A percentile compares a stretch with the other conserved stretches of the same genome.
Evolutionary conservation across 2,797 vertebrate species (phyloP).

Genomic region (Helostoma temminkii): DNA sequence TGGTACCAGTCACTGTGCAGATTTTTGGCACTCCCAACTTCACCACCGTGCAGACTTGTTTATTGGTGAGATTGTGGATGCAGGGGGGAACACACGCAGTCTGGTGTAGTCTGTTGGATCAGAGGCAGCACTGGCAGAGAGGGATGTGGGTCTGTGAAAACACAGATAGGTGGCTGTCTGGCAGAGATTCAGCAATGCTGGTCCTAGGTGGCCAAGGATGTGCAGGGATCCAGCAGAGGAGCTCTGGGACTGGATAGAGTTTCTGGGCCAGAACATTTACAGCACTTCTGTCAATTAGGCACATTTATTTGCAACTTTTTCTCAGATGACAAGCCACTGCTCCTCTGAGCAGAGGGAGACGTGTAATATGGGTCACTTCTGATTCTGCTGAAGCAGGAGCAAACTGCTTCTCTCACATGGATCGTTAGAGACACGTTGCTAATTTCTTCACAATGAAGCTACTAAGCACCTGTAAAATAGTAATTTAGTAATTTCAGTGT

Average conservation of each 20-base stretch:
- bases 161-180: conserved; percentile 18
- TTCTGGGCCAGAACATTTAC: conserved; percentile 65
- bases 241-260: conserved; percentile 48
- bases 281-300: conserved; percentile 67
- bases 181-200: conserved; percentile 33
- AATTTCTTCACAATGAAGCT: no score
- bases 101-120: conserved; percentile 31
- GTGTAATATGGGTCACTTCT: conserved; percentile 55
- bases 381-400: conserved; percentile 42
- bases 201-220: conserved; percentile 19
- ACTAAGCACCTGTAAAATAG: no score
- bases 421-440: not conserved
- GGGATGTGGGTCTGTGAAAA: conserved; percentile 10
- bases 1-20: not conserved
- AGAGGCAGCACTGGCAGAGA: conserved; percentile 30
- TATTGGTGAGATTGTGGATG: conserved; percentile 20
- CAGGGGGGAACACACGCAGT: not conserved
- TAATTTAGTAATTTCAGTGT: no score
- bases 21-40: not conserved
- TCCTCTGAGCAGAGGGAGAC: conserved; percentile 5
- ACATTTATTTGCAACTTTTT: conserved; percentile 65
- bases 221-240: conserved; percentile 48
- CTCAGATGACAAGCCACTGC: conserved; percentile 34
- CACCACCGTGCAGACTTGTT: conserved; percentile 13
- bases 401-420: conserved; percentile 7